These are phyloP conservation scores for Patella depressa DNA, from an alignment of 2,888 invertebrate genomes.

Conservation along the genomic window DNA sequence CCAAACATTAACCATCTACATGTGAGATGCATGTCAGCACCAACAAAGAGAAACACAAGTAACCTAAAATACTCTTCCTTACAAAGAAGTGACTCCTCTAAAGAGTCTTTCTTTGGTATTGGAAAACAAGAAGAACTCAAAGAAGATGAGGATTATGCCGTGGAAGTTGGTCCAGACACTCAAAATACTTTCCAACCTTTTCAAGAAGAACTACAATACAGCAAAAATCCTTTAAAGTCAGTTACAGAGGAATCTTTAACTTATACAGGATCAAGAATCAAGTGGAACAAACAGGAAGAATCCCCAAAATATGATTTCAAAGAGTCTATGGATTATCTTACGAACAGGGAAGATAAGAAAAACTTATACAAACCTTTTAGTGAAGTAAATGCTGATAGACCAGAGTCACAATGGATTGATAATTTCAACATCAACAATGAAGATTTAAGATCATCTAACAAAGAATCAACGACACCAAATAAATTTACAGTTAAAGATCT, in stretches of 20 bases:
- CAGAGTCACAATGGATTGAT: background rate
- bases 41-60: slow-evolving; percentile 31
- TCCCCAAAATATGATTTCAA: background rate
- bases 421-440: background rate
- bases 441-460: background rate
- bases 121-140: slow-evolving; percentile 5
- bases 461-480: background rate
- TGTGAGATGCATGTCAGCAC: slow-evolving; percentile 61
- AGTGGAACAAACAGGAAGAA: background rate
- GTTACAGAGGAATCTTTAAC: background rate
- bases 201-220: background rate
- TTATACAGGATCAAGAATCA: slow-evolving; percentile 5
- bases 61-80: slow-evolving; percentile 16
- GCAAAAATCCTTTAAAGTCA: background rate
- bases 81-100: slow-evolving; percentile 51
- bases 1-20: slow-evolving; percentile 48
- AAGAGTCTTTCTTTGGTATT: slow-evolving; percentile 50
- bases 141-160: background rate
- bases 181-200: background rate
- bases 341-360: background rate
- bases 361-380: background rate
- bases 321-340: background rate
- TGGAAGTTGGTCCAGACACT: background rate
- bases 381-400: background rate
- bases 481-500: slow-evolving; percentile 53